phyloP scores from a whole-genome alignment of 2,797 vertebrate genomes.

The Rallus crepitans region DNA sequence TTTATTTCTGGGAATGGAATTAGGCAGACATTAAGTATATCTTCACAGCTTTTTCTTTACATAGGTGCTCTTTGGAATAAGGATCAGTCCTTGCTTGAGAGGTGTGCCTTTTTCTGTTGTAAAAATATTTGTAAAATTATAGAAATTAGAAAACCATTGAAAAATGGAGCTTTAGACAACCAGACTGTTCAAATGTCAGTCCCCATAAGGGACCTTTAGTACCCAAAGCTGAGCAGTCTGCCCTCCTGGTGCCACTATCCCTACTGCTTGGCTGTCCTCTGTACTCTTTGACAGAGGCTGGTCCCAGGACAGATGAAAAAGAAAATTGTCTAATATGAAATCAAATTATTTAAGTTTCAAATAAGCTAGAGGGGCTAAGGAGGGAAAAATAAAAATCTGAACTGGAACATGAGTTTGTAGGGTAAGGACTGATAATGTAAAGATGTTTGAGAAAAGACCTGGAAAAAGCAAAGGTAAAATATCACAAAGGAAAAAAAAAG shows the following conservation, averaged over 20 bases:
- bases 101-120: background rate
- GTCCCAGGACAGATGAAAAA: background rate
- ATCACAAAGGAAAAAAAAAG: background rate
- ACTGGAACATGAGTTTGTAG: background rate
- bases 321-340: background rate
- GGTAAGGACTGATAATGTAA: background rate
- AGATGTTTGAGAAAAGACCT: accelerated
- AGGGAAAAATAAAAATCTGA: background rate
- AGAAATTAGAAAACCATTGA: background rate
- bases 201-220: background rate
- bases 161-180: background rate
- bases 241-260: background rate
- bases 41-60: background rate
- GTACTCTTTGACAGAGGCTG: background rate
- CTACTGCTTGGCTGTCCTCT: background rate
- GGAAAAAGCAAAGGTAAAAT: background rate
- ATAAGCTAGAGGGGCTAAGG: background rate
- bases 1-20: background rate
- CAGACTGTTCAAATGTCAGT: background rate
- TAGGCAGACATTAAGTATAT: background rate
- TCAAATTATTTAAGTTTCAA: background rate
- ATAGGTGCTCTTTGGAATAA: background rate
- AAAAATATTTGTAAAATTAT: background rate
- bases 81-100: background rate
- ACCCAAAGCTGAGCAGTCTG: background rate